A percentile compares a stretch with the other conserved stretches of the same genome.
These are phyloP conservation scores for Mus caroli DNA, from an alignment of 2,797 vertebrate species.

Conservation along the genomic window DNA sequence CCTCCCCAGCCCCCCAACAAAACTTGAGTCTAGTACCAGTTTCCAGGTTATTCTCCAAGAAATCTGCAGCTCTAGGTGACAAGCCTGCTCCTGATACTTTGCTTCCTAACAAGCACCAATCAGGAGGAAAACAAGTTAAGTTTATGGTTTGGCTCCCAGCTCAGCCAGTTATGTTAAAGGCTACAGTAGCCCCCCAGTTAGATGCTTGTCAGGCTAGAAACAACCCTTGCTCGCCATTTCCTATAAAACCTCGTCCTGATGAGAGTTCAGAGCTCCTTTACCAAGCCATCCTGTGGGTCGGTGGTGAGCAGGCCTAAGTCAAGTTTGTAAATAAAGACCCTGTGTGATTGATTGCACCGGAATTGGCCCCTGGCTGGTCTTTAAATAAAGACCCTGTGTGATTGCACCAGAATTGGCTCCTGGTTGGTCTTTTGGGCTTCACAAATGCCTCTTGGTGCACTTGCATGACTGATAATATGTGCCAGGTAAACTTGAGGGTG, in stretches of 20 bases:
- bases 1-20: too few relatives aligned
- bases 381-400: neutral
- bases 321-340: neutral
- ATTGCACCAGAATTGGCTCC: neutral
- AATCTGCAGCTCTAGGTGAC: neutral
- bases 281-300: neutral
- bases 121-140: too few relatives aligned
- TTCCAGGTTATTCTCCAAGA: neutral
- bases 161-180: too few relatives aligned
- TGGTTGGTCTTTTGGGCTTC: neutral
- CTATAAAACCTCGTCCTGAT: neutral
- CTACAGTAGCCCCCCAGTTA: neutral
- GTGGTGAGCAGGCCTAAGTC: neutral
- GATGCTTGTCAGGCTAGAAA: neutral
- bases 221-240: neutral
- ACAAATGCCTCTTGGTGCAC: neutral
- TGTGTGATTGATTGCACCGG: neutral
- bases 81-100: neutral
- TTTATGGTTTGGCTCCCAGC: too few relatives aligned
- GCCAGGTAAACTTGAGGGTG: neutral
- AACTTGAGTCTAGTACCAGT: too few relatives aligned
- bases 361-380: neutral
- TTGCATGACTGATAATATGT: slow-evolving; percentile 54
- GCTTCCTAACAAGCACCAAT: neutral
- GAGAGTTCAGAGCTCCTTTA: neutral